Evolutionary conservation across 2,888 invertebrate species (phyloP).

Genomic region (Capitulum mitella): DNA sequence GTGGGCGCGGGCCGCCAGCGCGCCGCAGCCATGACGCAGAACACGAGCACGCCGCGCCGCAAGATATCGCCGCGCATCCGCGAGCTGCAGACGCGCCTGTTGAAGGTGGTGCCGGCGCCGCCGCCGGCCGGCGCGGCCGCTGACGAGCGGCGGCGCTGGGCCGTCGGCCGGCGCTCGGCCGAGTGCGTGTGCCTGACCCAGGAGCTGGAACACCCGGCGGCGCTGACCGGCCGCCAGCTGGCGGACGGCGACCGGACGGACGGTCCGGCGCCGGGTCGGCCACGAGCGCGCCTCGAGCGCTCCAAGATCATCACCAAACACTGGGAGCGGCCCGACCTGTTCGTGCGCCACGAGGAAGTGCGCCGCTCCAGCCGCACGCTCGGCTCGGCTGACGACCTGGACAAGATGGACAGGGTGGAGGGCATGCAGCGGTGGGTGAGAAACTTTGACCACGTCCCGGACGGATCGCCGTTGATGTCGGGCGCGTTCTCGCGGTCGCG

Average conservation of each 20-base stretch:
- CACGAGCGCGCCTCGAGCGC: neutral
- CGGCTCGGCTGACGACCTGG: neutral
- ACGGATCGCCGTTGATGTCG: neutral
- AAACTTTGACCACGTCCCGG: neutral
- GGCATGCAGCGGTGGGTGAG: neutral
- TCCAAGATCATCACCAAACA: constrained; percentile 17
- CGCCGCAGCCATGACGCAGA: constrained; percentile 6
- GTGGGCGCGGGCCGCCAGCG: neutral
- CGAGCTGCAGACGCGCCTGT: neutral
- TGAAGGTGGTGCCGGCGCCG: neutral
- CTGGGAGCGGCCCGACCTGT: constrained; percentile 14
- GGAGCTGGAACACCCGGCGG: neutral
- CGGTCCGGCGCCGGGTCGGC: neutral
- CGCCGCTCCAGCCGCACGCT: neutral
- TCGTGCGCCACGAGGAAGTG: neutral
- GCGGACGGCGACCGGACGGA: neutral
- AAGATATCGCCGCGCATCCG: constrained; percentile 17
- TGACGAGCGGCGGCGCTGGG: neutral
- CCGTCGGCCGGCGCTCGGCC: neutral
- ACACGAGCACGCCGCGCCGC: constrained; percentile 4
- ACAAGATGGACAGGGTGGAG: neutral
- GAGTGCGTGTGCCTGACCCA: neutral
- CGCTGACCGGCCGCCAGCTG: constrained; percentile 8
- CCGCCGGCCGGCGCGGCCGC: neutral
- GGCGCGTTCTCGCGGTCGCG: neutral